These are phyloP conservation scores for Acrocephalus scirpaceus DNA, from an alignment of 2,797 vertebrate genomes.

Conservation along the genomic window DNA sequence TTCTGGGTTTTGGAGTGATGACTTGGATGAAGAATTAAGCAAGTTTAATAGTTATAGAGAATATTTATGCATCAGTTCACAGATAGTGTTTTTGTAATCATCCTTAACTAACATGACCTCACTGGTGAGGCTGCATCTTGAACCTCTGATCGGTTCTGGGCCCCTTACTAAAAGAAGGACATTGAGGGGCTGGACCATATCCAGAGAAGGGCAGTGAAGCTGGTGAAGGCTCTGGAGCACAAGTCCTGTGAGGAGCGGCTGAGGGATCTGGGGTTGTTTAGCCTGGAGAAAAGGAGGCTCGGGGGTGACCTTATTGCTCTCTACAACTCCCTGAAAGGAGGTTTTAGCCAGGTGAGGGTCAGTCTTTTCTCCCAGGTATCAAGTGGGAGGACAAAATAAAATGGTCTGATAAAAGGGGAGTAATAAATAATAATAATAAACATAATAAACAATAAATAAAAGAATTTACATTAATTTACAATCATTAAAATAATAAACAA, in stretches of 20 bases:
- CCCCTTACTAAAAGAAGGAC: neutral
- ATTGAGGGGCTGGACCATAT: rapidly evolving
- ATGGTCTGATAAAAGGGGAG: neutral
- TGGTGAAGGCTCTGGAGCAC: neutral
- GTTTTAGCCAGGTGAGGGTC: neutral
- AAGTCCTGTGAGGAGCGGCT: neutral
- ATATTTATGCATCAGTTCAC: neutral
- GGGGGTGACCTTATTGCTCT: neutral
- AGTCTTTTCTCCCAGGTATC: neutral
- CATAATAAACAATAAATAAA: neutral
- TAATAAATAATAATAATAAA: neutral
- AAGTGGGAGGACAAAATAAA: neutral
- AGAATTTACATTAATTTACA: neutral
- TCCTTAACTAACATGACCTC: neutral
- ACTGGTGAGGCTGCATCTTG: neutral
- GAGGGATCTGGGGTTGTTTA: neutral
- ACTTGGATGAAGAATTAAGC: neutral
- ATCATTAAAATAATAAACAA: neutral
- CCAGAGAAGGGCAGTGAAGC: neutral
- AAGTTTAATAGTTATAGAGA: neutral
- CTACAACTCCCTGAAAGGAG: too few species aligned
- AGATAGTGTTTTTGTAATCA: neutral
- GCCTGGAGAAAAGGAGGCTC: neutral
- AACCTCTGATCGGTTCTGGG: neutral
- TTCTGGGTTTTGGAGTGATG: neutral